A percentile compares a stretch with the other conserved stretches of the same genome.
phyloP scores from a whole-genome alignment of 1,140 invertebrate species.

The Pogonognathellus flavescens region DNA sequence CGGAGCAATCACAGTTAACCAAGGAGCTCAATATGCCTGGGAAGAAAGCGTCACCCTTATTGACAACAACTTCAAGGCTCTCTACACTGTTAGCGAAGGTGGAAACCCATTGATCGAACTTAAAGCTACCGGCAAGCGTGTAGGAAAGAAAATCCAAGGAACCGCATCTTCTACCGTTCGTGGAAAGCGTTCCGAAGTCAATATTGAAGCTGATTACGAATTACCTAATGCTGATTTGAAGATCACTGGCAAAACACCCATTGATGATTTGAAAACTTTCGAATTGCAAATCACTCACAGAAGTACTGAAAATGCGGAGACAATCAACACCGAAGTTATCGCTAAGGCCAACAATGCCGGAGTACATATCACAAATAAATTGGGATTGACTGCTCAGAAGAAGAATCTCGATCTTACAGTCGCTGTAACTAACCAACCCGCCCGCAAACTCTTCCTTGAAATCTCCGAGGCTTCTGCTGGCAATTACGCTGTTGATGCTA shows the following conservation, averaged over 20 bases:
- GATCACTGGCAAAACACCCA: not conserved
- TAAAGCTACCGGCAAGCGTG: slow-evolving; percentile 36
- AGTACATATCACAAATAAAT: slow-evolving; percentile 53
- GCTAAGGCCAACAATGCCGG: not conserved
- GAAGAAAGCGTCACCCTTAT: not conserved
- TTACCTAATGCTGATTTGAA: slow-evolving; percentile 51
- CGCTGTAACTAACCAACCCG: slow-evolving; percentile 3
- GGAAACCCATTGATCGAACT: slow-evolving; percentile 22
- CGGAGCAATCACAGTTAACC: slow-evolving; percentile 46
- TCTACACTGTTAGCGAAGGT: slow-evolving; percentile 18
- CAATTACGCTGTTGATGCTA: slow-evolving; percentile 53
- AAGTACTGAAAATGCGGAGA: slow-evolving; percentile 26
- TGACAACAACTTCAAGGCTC: slow-evolving; percentile 41
- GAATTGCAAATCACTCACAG: slow-evolving; percentile 52
- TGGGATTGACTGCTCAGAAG: slow-evolving; percentile 39
- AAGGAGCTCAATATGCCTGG: slow-evolving; percentile 25
- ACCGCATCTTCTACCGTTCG: slow-evolving; percentile 5
- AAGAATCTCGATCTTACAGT: slow-evolving; percentile 48
- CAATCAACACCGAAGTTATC: slow-evolving; percentile 42
- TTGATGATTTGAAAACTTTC: slow-evolving; percentile 39
- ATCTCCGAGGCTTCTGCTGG: not conserved
- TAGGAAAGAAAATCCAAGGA: slow-evolving; percentile 31
- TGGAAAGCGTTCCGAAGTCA: slow-evolving; percentile 43
- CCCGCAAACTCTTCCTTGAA: slow-evolving; percentile 13
- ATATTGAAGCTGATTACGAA: slow-evolving; percentile 53